Evolutionary conservation across 2,888 invertebrate genomes (phyloP), one percentile per base, ranked within the genome.

Genomic region (Fragum sueziense): DNA sequence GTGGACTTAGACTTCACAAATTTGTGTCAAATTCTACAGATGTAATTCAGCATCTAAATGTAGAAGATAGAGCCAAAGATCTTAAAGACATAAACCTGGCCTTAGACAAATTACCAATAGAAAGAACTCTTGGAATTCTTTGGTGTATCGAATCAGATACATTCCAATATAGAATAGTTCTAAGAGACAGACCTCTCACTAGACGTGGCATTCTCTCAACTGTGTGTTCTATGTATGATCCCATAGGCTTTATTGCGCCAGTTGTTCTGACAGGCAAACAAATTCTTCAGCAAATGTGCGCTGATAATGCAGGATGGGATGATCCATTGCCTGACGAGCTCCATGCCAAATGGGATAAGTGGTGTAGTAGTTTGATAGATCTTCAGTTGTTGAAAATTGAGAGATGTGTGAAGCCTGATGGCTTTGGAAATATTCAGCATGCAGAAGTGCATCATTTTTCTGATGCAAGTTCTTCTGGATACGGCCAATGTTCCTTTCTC

Each of bases 161-260:
- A 2, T 81, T 88, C 70, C 77, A 76, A 25, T 87, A 85, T 69
- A 51, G 70, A 33, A 80, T 87, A 20, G 67, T 33, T 0, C 37
- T 86, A 20, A 62, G 65, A 6, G 85, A 82, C 37, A 57, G 73
- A 17, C 84, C 86, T 20, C n/a, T 79, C 2, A 80, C 82, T 11
- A 79, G 85, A 41, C 61, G 85, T 34, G 84, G 81, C 6, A 67
- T 87, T 11, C 51, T 88, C 11, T 82, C 86, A 2, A 80, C 84
- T 9, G 72, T 87, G 7, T 62, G 73, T 37, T 81, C 79, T 1
- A 59, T 88, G 2, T 86, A 85, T 69, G 88, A 88, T 72, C 86
- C 87, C 0, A 72, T 88, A 47, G 86, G 84, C 4, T 70, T 88
- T 25, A 74, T 89, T 29, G 65, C 86, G 2, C 88, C 87, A 25